Conservation (phyloP, 2,888 invertebrate species). For the Chromoteleia sp. region DNA sequence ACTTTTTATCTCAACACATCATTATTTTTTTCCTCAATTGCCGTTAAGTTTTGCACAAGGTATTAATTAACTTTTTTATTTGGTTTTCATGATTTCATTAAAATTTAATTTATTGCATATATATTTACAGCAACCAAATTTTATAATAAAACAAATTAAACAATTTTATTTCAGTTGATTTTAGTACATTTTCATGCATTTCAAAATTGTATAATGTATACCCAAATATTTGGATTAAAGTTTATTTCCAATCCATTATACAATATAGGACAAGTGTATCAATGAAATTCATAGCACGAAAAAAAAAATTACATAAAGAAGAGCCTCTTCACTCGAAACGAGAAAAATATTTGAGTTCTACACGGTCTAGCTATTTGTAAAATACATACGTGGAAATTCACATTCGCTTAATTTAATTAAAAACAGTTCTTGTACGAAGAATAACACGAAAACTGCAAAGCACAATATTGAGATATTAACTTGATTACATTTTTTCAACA, state of each 20-base stretch:
- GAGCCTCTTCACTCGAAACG: slow-evolving; percentile 18
- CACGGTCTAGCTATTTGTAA: slow-evolving; percentile 15
- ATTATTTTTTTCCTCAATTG: no score
- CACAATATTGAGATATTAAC: slow-evolving; percentile 39
- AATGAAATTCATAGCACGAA: slow-evolving; percentile 35
- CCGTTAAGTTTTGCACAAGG: no score
- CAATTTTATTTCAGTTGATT: neutral
- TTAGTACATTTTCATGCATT: slow-evolving; percentile 2
- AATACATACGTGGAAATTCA: slow-evolving; percentile 31
- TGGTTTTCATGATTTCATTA: no score
- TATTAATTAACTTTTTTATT: no score
- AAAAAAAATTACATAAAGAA: slow-evolving; percentile 26
- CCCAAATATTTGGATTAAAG: slow-evolving; percentile 2
- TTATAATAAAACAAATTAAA: neutral
- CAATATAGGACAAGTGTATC: slow-evolving; percentile 43
- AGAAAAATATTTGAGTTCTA: slow-evolving; percentile 55
- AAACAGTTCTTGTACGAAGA: slow-evolving; percentile 3
- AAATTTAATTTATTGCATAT: no score
- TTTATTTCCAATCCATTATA: slow-evolving; percentile 42
- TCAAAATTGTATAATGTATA: slow-evolving; percentile 6
- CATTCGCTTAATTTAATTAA: slow-evolving; percentile 49
- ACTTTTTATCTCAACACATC: no score
- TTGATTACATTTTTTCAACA: slow-evolving; percentile 16
- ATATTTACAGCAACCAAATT: neutral
- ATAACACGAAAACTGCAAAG: slow-evolving; percentile 4